Evolutionary conservation across 2,113 vertebrate genomes (phyloP), one percentile per base, ranked within the genome.

Genomic region (Promerops cafer): DNA sequence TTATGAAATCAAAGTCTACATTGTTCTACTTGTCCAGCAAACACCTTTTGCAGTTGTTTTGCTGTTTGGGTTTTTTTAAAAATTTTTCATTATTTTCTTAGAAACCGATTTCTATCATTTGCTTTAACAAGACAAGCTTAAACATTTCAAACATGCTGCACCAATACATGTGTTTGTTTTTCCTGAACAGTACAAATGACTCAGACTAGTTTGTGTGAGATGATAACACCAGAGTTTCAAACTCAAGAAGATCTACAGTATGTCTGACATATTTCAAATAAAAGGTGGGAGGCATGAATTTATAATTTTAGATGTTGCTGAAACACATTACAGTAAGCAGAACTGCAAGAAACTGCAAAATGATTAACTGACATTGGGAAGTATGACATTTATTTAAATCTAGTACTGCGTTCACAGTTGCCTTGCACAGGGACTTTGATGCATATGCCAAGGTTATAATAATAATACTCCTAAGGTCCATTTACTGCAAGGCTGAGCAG

Each of bases 351-450:
- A 97, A 79, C 54, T 83, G 71, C 40, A 64, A 92, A 92, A 40
- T 89, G 60, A 97, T 95, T 89, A 93, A 89, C 53, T 75, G 87
- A 40, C 78, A 56, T 49, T 59, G 49, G 74, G 77, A 90, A 93
- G 54, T 52, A 88, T 68, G 66, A 92, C 39, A 91, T 95, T 94
- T 91, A 85, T 92, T 89, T 95, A 93, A 93, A 92, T 85, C 64
- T 85, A 79, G 3, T 13, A 70, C 56, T 72, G 15, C 13, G 50
- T 76, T 87, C 49, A 83, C 50, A 68, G 56, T 94, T 89, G 61
- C 49, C 78, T 94, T 93, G 59, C 61, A 83, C 49, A 61, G 52
- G 85, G 23, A 49, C 59, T 93, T 97, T 86, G 78, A 94, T 33
- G 16, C 44, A 66, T 96, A 89, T 86, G 74, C 59, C 84, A 83